These are phyloP conservation scores for Chiloscyllium punctatum DNA, from an alignment of 2,797 vertebrate species.

Conservation along the genomic window DNA sequence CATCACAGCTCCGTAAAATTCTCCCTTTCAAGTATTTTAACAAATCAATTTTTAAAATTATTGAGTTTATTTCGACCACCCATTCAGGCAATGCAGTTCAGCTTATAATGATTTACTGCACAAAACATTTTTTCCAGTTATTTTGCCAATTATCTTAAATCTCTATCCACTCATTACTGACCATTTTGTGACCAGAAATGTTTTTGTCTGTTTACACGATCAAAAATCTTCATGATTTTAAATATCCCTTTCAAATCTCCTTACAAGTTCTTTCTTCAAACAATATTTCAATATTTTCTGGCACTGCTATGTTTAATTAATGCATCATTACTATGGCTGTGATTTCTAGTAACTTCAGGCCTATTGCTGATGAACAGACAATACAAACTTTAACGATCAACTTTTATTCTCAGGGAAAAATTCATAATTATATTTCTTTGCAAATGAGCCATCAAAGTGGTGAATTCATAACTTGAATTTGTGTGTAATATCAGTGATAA, in stretches of 20 bases:
- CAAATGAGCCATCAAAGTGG: neutral
- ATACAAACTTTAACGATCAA: neutral
- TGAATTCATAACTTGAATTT: neutral
- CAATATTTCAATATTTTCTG: neutral
- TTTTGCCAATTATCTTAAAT: neutral
- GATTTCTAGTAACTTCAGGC: neutral
- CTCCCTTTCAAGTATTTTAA: too few species aligned
- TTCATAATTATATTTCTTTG: neutral
- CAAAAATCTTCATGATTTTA: neutral
- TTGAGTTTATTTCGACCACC: neutral
- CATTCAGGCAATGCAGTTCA: neutral
- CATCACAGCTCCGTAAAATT: too few species aligned
- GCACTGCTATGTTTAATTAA: neutral
- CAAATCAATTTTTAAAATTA: neutral
- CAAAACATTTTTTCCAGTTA: neutral
- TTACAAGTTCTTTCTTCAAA: neutral
- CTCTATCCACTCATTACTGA: neutral
- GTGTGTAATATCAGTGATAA: neutral
- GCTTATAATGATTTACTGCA: neutral
- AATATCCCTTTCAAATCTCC: neutral
- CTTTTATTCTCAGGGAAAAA: neutral
- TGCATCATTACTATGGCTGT: neutral
- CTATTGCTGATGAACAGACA: neutral
- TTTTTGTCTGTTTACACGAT: neutral
- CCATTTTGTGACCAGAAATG: neutral